A percentile compares a stretch with the other conserved stretches of the same genome.
phyloP scores from a whole-genome alignment of 2,888 invertebrate genomes.

The Euproctis similis region DNA sequence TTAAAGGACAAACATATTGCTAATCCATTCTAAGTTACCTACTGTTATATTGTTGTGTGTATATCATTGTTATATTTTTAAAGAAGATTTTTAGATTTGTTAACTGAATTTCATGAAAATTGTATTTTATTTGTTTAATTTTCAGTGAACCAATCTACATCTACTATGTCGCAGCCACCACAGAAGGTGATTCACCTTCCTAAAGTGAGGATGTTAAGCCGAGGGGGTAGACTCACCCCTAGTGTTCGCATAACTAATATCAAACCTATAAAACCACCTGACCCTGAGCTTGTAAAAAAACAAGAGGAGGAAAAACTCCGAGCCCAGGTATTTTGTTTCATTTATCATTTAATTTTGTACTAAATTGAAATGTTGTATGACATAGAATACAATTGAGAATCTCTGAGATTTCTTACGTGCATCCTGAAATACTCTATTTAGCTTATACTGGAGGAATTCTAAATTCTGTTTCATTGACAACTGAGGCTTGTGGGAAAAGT shows the following conservation, averaged over 20 bases:
- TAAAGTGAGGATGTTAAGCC: constrained; percentile 53
- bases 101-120: neutral
- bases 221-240: constrained; percentile 33
- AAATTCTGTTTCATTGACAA: too few relatives aligned
- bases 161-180: constrained; percentile 39
- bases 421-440: too few relatives aligned
- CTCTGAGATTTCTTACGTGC: too few relatives aligned
- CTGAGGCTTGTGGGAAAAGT: too few relatives aligned
- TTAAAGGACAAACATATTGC: too few relatives aligned
- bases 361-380: too few relatives aligned
- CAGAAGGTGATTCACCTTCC: constrained; percentile 52
- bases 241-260: constrained; percentile 59
- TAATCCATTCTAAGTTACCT: too few relatives aligned
- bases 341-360: neutral
- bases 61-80: too few relatives aligned
- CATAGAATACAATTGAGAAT: too few relatives aligned
- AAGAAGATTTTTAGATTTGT: too few relatives aligned
- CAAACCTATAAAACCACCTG: constrained; percentile 54
- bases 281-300: constrained; percentile 44
- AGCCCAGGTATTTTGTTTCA: constrained; percentile 48
- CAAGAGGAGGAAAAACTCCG: constrained; percentile 54
- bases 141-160: constrained; percentile 38
- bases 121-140: constrained; percentile 8
- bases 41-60: too few relatives aligned
- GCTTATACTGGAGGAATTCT: too few relatives aligned